Percentiles rank a stretch among this genome's conserved stretches.
phyloP scores from a whole-genome alignment of 2,797 vertebrate species.

The Syndactyla subalaris region DNA sequence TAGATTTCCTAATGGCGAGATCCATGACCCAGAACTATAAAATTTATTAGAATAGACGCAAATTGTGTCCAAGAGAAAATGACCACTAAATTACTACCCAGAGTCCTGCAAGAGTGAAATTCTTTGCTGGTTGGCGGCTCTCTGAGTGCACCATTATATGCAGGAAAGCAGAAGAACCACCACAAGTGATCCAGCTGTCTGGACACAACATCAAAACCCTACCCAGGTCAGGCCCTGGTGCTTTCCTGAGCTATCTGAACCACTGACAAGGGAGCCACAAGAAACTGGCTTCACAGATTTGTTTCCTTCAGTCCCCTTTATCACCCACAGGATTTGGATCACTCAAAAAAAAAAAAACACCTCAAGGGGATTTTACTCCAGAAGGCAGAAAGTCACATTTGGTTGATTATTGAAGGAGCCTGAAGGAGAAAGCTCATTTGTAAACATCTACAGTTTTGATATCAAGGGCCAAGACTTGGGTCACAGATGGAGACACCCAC shows the following conservation, averaged over 20 bases:
- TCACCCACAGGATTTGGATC: not conserved
- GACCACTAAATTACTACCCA: not conserved
- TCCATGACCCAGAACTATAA: not conserved
- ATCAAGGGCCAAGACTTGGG: not conserved
- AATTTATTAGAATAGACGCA: not conserved
- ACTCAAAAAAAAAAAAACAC: not conserved
- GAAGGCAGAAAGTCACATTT: not conserved
- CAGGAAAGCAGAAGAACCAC: not conserved
- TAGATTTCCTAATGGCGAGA: not conserved
- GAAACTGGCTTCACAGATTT: not conserved
- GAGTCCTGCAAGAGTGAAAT: not conserved
- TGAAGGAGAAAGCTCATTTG: not conserved
- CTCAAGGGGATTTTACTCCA: not conserved
- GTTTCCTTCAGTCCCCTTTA: not conserved
- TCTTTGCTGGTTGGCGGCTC: not conserved
- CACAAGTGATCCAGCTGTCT: not conserved
- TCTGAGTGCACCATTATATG: not conserved
- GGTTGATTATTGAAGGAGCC: not conserved
- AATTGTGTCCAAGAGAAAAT: not conserved
- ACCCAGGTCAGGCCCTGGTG: not conserved
- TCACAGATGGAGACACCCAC: not conserved
- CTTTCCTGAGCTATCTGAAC: not conserved
- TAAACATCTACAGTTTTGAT: not conserved
- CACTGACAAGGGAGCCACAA: not conserved
- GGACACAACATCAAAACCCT: not conserved